Evolutionary conservation across 2,797 vertebrate species (phyloP).

Genomic region (Pyrocephalus nanus): DNA sequence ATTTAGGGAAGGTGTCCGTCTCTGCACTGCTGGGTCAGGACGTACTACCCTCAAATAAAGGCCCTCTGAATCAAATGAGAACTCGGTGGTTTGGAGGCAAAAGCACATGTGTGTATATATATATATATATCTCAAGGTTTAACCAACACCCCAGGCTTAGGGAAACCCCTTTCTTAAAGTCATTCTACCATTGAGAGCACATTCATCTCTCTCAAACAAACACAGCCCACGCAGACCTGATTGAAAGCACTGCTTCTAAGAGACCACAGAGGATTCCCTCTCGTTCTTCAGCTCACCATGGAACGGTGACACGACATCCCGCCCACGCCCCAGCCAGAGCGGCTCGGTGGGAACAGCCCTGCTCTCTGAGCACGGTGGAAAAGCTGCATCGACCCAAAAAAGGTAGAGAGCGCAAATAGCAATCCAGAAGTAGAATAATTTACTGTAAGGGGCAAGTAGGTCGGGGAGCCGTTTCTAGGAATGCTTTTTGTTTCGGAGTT

Average conservation of each 20-base stretch:
- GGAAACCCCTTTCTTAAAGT: conserved; percentile 77
- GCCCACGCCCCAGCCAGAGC: background rate
- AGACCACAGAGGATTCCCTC: conserved; percentile 79
- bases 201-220: conserved; percentile 67
- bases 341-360: conserved; percentile 55
- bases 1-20: background rate
- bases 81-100: conserved; percentile 66
- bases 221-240: conserved; percentile 58
- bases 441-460: conserved; percentile 73
- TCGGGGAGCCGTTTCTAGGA: conserved; percentile 74
- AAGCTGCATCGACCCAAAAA: conserved; percentile 58
- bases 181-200: conserved; percentile 29
- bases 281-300: conserved; percentile 43
- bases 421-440: conserved; percentile 62
- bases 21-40: background rate
- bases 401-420: conserved; percentile 31
- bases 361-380: conserved; percentile 64
- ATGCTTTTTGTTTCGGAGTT: conserved; percentile 38
- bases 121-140: conserved; percentile 52
- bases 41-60: background rate
- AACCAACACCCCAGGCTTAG: conserved; percentile 66
- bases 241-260: conserved; percentile 67
- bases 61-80: conserved; percentile 69
- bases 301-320: conserved; percentile 62
- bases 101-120: background rate